A percentile compares a stretch with the other conserved stretches of the same genome.
Evolutionary conservation across 1,140 invertebrate species (phyloP).

Genomic region (Eulimnadia texana): DNA sequence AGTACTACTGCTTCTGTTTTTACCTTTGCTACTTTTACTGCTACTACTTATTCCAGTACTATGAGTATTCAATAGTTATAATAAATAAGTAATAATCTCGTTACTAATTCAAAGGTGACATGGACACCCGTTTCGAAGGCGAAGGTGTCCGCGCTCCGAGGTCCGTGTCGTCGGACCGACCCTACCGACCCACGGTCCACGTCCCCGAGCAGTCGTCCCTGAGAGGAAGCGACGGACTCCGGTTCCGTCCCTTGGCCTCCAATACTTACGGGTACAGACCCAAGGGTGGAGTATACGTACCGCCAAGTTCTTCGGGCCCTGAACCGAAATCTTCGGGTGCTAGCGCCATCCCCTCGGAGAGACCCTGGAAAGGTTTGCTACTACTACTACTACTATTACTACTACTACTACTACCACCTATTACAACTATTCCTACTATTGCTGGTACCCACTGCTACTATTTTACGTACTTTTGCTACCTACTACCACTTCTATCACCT

Average conservation of each 20-base stretch:
- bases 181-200: background rate
- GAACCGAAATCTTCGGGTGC: background rate
- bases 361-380: background rate
- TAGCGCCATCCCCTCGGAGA: background rate
- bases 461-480: too few species aligned
- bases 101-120: too few species aligned
- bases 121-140: slow-evolving; percentile 16
- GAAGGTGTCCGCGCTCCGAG: background rate
- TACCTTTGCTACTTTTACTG: too few species aligned
- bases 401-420: too few species aligned
- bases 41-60: too few species aligned
- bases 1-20: too few species aligned
- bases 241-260: slow-evolving; percentile 14
- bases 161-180: background rate
- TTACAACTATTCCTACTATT: too few species aligned
- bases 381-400: too few species aligned
- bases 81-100: too few species aligned
- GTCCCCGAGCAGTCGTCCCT: background rate
- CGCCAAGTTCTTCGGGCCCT: background rate
- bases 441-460: too few species aligned
- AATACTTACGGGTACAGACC: slow-evolving; percentile 17
- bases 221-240: background rate
- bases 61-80: too few species aligned
- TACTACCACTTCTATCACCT: too few species aligned
- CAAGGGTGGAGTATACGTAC: background rate